These are phyloP conservation scores for Caenorhabditis sp. DNA, from an alignment of 2,888 invertebrate genomes.

Conservation along the genomic window DNA sequence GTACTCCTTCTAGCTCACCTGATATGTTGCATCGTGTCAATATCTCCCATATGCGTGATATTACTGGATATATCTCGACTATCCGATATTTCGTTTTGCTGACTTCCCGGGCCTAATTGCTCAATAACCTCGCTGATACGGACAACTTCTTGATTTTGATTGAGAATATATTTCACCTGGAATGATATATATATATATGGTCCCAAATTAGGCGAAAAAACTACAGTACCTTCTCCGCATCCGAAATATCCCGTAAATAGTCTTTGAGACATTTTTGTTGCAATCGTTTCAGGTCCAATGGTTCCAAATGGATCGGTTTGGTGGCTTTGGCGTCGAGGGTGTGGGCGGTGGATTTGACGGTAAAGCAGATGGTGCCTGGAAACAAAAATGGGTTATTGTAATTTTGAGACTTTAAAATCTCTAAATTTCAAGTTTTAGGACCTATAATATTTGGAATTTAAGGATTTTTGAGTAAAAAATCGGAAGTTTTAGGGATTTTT, in stretches of 20 bases:
- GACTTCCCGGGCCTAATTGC: constrained; percentile 47
- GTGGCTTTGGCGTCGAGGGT: constrained; percentile 46
- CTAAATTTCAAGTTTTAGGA: not conserved
- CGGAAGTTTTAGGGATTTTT: no score
- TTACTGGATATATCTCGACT: constrained; percentile 56
- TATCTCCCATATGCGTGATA: constrained; percentile 68
- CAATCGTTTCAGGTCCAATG: constrained; percentile 67
- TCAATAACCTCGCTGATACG: constrained; percentile 60
- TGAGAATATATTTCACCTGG: constrained; percentile 66
- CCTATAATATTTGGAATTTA: no score
- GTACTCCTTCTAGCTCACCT: constrained; percentile 5
- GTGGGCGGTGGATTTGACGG: constrained; percentile 62
- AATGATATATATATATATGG: not conserved
- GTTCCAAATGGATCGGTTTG: constrained; percentile 67
- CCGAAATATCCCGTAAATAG: constrained; percentile 68
- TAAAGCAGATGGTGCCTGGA: constrained; percentile 62
- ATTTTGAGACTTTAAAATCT: no score
- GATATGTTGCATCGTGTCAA: constrained; percentile 67
- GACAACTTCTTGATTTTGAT: constrained; percentile 56
- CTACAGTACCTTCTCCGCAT: constrained; percentile 63
- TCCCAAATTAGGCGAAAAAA: not conserved
- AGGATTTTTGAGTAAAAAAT: not conserved
- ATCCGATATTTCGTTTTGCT: constrained; percentile 40
- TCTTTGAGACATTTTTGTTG: constrained; percentile 69
- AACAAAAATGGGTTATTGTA: no score